Percentiles rank a stretch among this genome's conserved stretches.
Evolutionary conservation across 2,888 invertebrate genomes (phyloP).

Genomic region (Phoenoteleia sp.): DNA sequence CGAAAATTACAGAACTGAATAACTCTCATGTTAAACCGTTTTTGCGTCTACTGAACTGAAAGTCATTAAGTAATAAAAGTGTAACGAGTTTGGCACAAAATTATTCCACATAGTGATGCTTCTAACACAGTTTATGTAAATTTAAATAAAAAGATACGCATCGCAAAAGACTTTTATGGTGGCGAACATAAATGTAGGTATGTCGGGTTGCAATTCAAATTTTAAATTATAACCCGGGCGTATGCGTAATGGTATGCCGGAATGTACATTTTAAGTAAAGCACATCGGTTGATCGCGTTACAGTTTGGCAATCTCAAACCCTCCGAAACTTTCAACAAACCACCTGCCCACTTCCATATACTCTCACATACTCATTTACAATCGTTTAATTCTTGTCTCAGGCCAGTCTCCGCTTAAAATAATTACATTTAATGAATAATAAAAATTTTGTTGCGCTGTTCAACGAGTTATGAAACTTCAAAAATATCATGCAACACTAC

Average conservation of each 20-base stretch:
- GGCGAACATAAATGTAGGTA: constrained; percentile 41
- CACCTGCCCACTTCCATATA: constrained; percentile 41
- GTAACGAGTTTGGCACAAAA: constrained; percentile 40
- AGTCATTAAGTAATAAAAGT: constrained; percentile 42
- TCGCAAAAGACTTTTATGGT: constrained; percentile 54
- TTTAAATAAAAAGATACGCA: constrained; percentile 48
- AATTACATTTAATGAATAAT: constrained; percentile 1
- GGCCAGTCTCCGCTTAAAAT: neutral
- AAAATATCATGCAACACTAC: neutral
- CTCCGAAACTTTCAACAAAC: constrained; percentile 35
- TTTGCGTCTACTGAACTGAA: neutral
- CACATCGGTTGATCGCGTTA: constrained; percentile 64
- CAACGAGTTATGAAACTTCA: neutral
- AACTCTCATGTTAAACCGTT: constrained; percentile 15
- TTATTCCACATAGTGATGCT: constrained; percentile 33
- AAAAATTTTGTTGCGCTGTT: neutral
- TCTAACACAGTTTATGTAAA: constrained; percentile 43
- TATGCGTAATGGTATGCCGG: constrained; percentile 70
- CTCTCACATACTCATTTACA: constrained; percentile 25
- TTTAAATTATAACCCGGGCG: constrained; percentile 74
- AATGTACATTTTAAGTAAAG: constrained; percentile 72
- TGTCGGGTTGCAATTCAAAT: constrained; percentile 61
- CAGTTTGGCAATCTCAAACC: constrained; percentile 51
- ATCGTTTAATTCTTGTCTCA: neutral
- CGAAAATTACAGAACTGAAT: constrained; percentile 8